Base-by-base conservation (phyloP, 2,888 invertebrate genomes). In the Julus scandinavius region DNA sequence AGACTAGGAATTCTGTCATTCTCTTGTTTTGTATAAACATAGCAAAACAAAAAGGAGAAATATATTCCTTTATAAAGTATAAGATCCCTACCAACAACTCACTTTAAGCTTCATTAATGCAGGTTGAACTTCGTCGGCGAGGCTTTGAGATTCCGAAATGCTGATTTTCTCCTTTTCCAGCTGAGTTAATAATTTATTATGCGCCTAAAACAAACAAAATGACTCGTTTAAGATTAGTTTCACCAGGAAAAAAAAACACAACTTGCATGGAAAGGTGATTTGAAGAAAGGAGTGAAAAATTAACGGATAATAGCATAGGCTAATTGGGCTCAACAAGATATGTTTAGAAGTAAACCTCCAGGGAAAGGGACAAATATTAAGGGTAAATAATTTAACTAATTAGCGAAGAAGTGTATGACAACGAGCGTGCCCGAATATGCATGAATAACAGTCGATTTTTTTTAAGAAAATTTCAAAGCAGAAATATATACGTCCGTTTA, bases 161-260 rank as follows among this genome's bases (percentile, higher is more conserved):
- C 96, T 95, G 91, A 98, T 95, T 58, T 95, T 95, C 91, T 96
- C 94, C 20, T 94, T 93, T 91, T 98, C 98, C 90, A 98, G 92
- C 92, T 98, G 96, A 6, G 97, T 96, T 49, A 98, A 95, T 90
- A 98, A 94, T 90, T 96, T 95, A 92, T 97, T 97, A 92, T 97
- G 97, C 5, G 97, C 97, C 96, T 96, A 88, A 87, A 58, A 87
- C 40, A 87, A 49, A 38, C 87, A 87, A 87, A 87, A 29, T 15
- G 50, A 29, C 11, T 29, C 29, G 20, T 17, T 63, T 5, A n/a
- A 29, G 72, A 29, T 29, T 29, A 29, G 72, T 29, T 29, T 72
- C 29, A 29, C 9, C 29, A 29, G 72, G 0, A 54, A n/a, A 7
- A 15, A 29, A 29, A 29, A 29, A 29, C 29, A n/a, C 29, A 29